Evolutionary conservation across 2,888 invertebrate genomes (phyloP).

Genomic region (Chirona hameri): DNA sequence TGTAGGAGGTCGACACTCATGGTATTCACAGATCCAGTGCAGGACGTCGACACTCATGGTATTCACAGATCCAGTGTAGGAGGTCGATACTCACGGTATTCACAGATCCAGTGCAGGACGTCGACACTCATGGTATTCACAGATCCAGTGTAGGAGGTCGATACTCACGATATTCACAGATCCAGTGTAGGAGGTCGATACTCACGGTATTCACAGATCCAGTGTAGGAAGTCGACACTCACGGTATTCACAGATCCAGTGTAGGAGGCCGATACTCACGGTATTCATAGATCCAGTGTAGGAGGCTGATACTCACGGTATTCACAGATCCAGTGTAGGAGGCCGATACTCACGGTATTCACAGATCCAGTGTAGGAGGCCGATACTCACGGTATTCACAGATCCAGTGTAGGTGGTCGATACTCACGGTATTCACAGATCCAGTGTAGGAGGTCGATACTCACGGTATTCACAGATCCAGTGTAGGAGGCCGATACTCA

Average conservation of each 20-base stretch:
- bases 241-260: conserved; percentile 90
- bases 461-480: conserved; percentile 89
- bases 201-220: conserved; percentile 87
- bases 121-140: conserved; percentile 83
- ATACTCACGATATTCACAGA: conserved; percentile 85
- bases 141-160: conserved; percentile 89
- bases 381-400: conserved; percentile 85
- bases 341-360: conserved; percentile 85
- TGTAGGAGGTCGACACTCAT: conserved; percentile 85
- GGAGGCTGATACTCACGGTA: conserved; percentile 70
- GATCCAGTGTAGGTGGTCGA: conserved; percentile 89
- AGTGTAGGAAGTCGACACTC: conserved; percentile 83
- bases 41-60: conserved; percentile 84
- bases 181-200: conserved; percentile 88
- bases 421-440: conserved; percentile 84
- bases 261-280: conserved; percentile 85
- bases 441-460: conserved; percentile 87
- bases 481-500: conserved; percentile 83
- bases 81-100: conserved; percentile 85
- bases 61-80: conserved; percentile 86
- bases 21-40: conserved; percentile 86
- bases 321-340: conserved; percentile 89
- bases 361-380: conserved; percentile 90
- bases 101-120: conserved; percentile 89
- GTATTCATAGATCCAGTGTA: conserved; percentile 88